Evolutionary conservation across 2,797 vertebrate species (phyloP), one percentile per base, ranked within the genome.

Genomic region (Silurus lanzhouensis): DNA sequence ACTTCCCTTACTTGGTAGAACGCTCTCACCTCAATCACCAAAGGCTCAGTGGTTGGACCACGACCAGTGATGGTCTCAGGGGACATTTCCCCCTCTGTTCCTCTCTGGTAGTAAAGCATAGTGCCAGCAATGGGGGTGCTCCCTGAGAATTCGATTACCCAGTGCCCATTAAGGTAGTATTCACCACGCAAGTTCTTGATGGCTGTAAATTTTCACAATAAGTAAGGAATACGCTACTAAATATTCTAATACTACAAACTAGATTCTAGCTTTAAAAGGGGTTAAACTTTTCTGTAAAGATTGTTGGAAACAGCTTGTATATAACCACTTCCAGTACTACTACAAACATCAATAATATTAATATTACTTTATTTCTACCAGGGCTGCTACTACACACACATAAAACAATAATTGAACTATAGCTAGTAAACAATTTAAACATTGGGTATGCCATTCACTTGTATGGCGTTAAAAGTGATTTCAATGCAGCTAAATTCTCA

Each of bases 151-250:
- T 97, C 96, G 0, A 99, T 97, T 0, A 96, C 96, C 98, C 97
- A 99, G n/a, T 96, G 96, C 44, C 98, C 98, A 0, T 99, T 99
- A 92, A 99, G 96, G 89, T 99, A 99, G 81, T 99, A 99, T 0
- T 97, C 96, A 0, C 98, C 97, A 19, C 57, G 95, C 71, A 97
- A 90, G 0, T 96, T 99, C 95, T 96, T 99, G 86, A 99, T 93
- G 38, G 98, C 98, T 99, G 92, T 0, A 31, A 70, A 31, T 57
- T 25, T 48, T 71, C 48, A 87, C 71, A 83, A 44, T 6, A 3
- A 78, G 12, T 60, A 71, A 71, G 1, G n/a, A 58, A 67, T n/a
- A 63, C 2, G 20, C 14, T 17, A 55, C n/a, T 17, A 17, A 58
- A 58, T 5, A 75, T 27, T 55, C 52, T 9, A 75, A 55, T 31